Conservation (phyloP, 2,888 invertebrate species). For the Spialia ferax region DNA sequence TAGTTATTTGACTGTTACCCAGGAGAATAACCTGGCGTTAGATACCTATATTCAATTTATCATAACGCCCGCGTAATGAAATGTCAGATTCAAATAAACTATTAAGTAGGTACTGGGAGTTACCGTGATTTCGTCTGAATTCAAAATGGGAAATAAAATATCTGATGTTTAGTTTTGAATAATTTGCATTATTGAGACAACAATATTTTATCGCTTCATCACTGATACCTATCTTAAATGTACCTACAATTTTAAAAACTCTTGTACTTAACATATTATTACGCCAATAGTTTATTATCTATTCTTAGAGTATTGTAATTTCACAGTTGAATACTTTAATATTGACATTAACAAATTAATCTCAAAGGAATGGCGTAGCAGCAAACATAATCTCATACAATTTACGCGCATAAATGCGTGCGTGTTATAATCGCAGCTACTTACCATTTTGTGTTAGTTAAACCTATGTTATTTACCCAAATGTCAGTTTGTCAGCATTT, state of each 20-base stretch:
- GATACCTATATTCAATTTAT: not conserved
- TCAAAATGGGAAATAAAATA: too few species aligned
- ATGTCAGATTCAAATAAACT: not conserved
- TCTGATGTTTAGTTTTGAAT: too few species aligned
- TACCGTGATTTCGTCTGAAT: too few species aligned
- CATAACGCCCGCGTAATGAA: not conserved
- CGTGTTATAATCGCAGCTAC: conserved; percentile 6
- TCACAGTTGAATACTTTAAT: not conserved
- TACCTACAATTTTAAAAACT: too few species aligned
- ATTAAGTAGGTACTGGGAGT: too few species aligned
- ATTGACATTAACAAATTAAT: not conserved
- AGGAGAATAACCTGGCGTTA: not conserved
- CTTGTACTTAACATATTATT: too few species aligned
- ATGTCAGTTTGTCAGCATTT: conserved; percentile 47
- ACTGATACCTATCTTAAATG: too few species aligned
- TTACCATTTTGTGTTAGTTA: conserved; percentile 25
- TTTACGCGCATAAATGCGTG: conserved; percentile 21
- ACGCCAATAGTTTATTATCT: too few species aligned
- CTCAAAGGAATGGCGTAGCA: not conserved
- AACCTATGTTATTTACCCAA: conserved; percentile 45
- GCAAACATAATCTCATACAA: not conserved
- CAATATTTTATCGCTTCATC: too few species aligned
- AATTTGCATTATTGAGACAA: too few species aligned
- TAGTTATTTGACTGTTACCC: not conserved
- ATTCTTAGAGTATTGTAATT: not conserved